Conservation (phyloP, 1,140 invertebrate genomes). For the Akabosia matsudoensis region DNA sequence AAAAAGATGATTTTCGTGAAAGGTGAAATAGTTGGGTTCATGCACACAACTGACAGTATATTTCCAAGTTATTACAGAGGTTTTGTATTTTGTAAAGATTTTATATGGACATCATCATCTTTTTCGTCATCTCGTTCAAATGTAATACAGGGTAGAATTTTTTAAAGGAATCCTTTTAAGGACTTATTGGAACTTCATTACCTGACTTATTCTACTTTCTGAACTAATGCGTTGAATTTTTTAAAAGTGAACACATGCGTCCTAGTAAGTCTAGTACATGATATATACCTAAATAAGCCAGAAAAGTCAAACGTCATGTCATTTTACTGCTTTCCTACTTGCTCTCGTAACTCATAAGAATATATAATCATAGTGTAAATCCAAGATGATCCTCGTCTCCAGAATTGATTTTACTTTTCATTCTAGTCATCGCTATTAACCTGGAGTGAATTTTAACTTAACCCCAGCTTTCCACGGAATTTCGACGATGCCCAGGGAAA, state of each 20-base stretch:
- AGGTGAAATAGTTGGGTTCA: slow-evolving; percentile 9
- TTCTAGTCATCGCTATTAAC: too few relatives aligned
- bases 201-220: background rate
- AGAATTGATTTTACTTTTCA: slow-evolving; percentile 17
- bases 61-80: too few relatives aligned
- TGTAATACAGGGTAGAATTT: background rate
- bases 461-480: too few relatives aligned
- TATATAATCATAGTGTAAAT: background rate
- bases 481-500: too few relatives aligned
- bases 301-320: slow-evolving; percentile 23
- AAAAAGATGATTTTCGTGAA: background rate
- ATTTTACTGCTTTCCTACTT: background rate
- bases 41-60: too few relatives aligned
- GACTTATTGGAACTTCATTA: slow-evolving; percentile 10
- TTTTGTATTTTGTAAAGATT: too few relatives aligned
- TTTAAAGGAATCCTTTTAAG: background rate
- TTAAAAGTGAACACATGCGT: too few relatives aligned
- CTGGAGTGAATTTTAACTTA: too few relatives aligned
- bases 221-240: too few relatives aligned
- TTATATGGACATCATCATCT: too few relatives aligned
- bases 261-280: too few relatives aligned
- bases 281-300: slow-evolving; percentile 4
- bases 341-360: slow-evolving; percentile 4
- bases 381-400: background rate
- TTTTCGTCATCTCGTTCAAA: too few relatives aligned